Evolutionary conservation across 2,113 vertebrate genomes (phyloP).

Genomic region (Seriola aureovittata): DNA sequence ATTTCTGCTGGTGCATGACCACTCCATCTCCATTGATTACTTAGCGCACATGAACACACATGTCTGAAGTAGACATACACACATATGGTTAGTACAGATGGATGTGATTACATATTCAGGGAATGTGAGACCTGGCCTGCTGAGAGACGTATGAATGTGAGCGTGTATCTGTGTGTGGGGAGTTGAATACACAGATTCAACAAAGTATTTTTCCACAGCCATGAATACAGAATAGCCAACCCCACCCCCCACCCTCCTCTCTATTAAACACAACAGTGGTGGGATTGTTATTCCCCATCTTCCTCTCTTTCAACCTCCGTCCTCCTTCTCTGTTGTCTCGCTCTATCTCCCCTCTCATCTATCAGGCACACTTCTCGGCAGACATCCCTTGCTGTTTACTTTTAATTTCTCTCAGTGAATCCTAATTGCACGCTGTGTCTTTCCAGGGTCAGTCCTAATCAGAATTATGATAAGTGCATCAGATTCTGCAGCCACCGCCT

Average conservation of each 20-base stretch:
- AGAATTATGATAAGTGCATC: constrained; percentile 56
- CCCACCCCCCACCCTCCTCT: constrained; percentile 23
- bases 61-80: background rate
- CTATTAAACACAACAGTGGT: constrained; percentile 58
- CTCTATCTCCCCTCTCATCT: constrained; percentile 72
- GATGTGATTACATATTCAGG: constrained; percentile 36
- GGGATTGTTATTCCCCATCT: constrained; percentile 49
- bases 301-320: constrained; percentile 43
- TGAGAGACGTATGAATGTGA: constrained; percentile 35
- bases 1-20: constrained; percentile 48
- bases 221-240: constrained; percentile 49
- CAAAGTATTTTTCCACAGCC: constrained; percentile 59
- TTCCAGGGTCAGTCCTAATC: constrained; percentile 63
- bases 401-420: constrained; percentile 73
- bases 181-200: constrained; percentile 37
- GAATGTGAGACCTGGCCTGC: constrained; percentile 10
- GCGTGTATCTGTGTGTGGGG: constrained; percentile 21
- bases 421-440: constrained; percentile 63
- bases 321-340: constrained; percentile 60
- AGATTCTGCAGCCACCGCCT: constrained; percentile 5
- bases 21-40: constrained; percentile 47
- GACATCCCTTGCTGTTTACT: constrained; percentile 66
- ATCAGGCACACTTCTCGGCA: constrained; percentile 57
- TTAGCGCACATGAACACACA: background rate
- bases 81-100: constrained; percentile 7